Conservation (phyloP, 2,797 vertebrate species). For the Heteromormyrus szaboi region DNA sequence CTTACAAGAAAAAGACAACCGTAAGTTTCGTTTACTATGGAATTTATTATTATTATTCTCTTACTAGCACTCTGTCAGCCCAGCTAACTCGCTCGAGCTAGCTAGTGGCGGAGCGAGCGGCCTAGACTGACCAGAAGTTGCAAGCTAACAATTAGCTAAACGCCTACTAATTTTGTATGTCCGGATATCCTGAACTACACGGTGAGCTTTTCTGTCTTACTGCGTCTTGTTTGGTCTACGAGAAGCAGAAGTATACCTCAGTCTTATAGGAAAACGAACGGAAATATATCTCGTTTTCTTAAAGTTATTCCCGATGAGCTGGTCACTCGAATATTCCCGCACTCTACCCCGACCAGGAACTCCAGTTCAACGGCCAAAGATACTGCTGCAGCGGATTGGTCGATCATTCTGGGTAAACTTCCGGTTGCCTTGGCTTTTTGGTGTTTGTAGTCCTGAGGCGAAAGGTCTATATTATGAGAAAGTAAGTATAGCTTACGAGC, state of each 20-base stretch:
- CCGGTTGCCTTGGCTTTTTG: neutral
- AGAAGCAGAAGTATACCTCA: neutral
- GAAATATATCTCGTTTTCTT: neutral
- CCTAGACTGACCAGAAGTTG: neutral
- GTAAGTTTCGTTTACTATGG: neutral
- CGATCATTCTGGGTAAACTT: neutral
- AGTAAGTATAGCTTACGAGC: neutral
- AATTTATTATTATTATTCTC: neutral
- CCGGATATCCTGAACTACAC: neutral
- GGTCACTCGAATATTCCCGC: constrained; percentile 55
- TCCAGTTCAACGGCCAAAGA: constrained; percentile 29
- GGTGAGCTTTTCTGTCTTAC: neutral
- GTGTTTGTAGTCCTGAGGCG: neutral
- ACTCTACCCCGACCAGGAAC: constrained; percentile 38
- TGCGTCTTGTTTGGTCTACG: neutral
- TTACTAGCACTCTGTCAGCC: neutral
- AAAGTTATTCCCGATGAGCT: neutral
- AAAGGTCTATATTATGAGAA: neutral
- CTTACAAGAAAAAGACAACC: neutral
- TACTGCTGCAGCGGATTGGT: constrained; percentile 26
- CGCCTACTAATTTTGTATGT: neutral
- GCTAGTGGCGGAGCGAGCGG: neutral
- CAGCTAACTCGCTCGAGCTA: neutral
- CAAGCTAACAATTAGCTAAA: neutral
- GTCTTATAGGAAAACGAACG: neutral